Evolutionary conservation across 2,888 invertebrate species (phyloP), one percentile per base, ranked within the genome.

Genomic region (Mythimna impura): DNA sequence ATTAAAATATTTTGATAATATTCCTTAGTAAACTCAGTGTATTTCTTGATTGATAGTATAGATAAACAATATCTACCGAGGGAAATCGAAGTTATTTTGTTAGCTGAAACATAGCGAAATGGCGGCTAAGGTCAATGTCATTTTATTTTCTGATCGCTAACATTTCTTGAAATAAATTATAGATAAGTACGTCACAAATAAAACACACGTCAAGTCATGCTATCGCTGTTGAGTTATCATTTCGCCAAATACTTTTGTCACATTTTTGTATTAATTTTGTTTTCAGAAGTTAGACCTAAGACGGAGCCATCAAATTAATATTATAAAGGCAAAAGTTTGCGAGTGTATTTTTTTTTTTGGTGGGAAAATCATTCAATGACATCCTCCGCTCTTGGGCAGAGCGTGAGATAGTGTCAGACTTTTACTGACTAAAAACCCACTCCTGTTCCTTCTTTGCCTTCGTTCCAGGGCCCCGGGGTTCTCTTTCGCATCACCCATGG

Each of bases 21-120:
- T 63, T 63, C 47, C 25, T 25, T 22, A 3, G 9, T 5, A 36
- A 71, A 74, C 9, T 61, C 47, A 22, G 2, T 66, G 47, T 75
- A 61, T 55, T 74, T 74, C 40, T 66, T 75, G 14, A 40, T 66
- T 75, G 14, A 40, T 43, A 54, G 17, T 8, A 17, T 10, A 61
- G 17, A 40, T 50, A 75, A 75, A 74, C 54, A 67, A 66, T 67
- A 50, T 6, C 17, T 1, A 14, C 20, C 1, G 7, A 14, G 17
- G 63, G 17, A 9, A 74, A 43, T 25, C 36, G 7, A 47, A 62
- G 36, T 55, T 47, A 72, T n/a, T 62, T 71, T 55, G 17, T 55
- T 47, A 50, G 47, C 12, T 71, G 43, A 43, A 73, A 60, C 17
- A 14, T 20, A 30, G 14, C 14, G 36, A 69, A 25, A 17, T 54